Conservation (phyloP, 2,888 invertebrate species). For the Sarcophaga subvicina region DNA sequence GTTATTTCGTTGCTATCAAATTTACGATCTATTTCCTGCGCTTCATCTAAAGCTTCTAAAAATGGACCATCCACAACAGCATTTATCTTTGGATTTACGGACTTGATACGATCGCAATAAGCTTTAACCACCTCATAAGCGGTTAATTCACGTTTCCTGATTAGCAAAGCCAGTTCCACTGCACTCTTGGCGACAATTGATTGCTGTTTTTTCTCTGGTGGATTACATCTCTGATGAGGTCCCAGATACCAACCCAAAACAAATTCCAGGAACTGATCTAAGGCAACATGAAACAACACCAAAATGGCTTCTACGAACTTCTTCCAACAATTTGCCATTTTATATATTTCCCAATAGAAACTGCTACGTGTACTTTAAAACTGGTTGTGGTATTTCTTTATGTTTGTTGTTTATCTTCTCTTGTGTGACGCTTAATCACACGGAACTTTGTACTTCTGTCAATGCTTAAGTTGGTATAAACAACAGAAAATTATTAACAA, state of each 20-base stretch:
- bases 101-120: constrained; percentile 90
- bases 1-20: constrained; percentile 84
- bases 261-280: constrained; percentile 76
- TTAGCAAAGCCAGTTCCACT: constrained; percentile 86
- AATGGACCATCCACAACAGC: constrained; percentile 92
- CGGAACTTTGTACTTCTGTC: constrained; percentile 9
- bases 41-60: constrained; percentile 89
- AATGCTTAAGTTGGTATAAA: background rate
- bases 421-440: background rate
- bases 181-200: constrained; percentile 85
- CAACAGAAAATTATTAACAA: background rate
- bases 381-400: constrained; percentile 22
- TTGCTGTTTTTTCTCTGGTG: constrained; percentile 73
- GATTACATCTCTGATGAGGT: constrained; percentile 74
- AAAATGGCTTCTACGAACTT: constrained; percentile 74
- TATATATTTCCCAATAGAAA: constrained; percentile 1
- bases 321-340: constrained; percentile 67
- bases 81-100: constrained; percentile 88
- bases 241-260: constrained; percentile 78
- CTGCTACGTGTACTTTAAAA: constrained; percentile 23
- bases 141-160: constrained; percentile 85
- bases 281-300: constrained; percentile 74
- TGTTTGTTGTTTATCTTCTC: background rate
- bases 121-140: constrained; percentile 87
- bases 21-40: constrained; percentile 87